phyloP scores from a whole-genome alignment of 1,140 invertebrate species.

The Bombus sylvicola region DNA sequence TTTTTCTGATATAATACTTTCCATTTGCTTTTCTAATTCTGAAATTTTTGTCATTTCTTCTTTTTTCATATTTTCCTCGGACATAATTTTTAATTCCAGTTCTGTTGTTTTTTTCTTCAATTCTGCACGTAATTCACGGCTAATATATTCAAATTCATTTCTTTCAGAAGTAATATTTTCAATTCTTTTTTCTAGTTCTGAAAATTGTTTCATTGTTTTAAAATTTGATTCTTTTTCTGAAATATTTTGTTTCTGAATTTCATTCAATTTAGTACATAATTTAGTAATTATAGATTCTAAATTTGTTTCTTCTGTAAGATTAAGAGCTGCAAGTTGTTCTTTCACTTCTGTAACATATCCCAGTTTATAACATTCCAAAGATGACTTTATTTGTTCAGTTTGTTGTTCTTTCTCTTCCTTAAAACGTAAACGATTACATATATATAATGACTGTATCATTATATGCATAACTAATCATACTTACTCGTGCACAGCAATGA shows the following conservation, averaged over 20 bases:
- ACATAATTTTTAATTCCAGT: conserved; percentile 29
- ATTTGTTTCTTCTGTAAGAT: conserved; percentile 14
- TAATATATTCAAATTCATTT: conserved; percentile 41
- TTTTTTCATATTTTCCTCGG: conserved; percentile 1
- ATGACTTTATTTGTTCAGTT: background rate
- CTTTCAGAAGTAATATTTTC: conserved; percentile 36
- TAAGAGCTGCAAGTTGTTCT: conserved; percentile 6
- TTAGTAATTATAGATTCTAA: background rate
- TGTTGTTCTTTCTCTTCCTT: background rate
- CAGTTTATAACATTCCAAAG: background rate
- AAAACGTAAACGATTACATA: background rate
- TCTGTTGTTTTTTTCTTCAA: conserved; percentile 29
- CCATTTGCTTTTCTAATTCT: conserved; percentile 25
- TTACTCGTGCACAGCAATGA: background rate
- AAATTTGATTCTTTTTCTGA: background rate
- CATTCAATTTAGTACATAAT: conserved; percentile 1
- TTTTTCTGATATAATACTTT: conserved; percentile 45
- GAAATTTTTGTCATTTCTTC: background rate
- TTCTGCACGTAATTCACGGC: conserved; percentile 40
- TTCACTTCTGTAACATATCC: conserved; percentile 14
- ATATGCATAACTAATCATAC: background rate
- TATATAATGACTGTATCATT: background rate
- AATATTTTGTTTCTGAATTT: background rate
- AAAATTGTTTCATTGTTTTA: background rate
- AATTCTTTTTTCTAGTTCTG: conserved; percentile 26